Base-by-base conservation (phyloP, 2,888 invertebrate species). In the Creontiades dilutus region DNA sequence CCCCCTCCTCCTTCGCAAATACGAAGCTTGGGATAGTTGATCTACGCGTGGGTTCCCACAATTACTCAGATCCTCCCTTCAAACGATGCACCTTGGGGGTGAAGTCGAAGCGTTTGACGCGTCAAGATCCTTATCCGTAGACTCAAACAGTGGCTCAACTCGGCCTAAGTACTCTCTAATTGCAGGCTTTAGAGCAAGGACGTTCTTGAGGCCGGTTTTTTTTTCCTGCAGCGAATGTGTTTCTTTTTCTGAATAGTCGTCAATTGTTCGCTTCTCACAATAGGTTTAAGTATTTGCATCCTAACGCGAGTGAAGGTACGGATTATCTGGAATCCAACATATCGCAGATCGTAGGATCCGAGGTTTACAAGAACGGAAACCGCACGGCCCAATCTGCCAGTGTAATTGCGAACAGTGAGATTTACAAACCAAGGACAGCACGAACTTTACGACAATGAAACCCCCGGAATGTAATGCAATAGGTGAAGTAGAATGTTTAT, bases 221-320 rank as follows among this genome's bases (percentile, higher is more conserved):
- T 68, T 68, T 61, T 61, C 13, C 5, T 14, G 52, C 27, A 27
- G 68, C 9, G 13, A 68, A 68, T 68, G 68, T 27, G 68, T 68
- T 68, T 68, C 23, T 7, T 23, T n/a, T 19, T 37, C 27, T 23
- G 23, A 68, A 68, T 27, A 68, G 23, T 27, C 68, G 23, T 23
- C 23, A 23, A 68, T 68, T 68, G 68, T 68, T 68, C 23, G 4
- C n/a, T 68, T 68, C 68, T n/a, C 68, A 68, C 68, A 68, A 68
- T 23, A 23, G 68, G 19, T 68, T 37, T 37, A 68, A 68, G 68
- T 68, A 57, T 37, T 7, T 37, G 37, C 37, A 37, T 37, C 57
- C n/a, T 57, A n/a, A 57, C 5, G n/a, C 7, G 14, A n/a, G 57
- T 57, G 19, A 57, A 16, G 14, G 19, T 57, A 57, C 57, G 19